Conservation (phyloP, 1,140 invertebrate species). For the Vollenhovia emeryi region DNA sequence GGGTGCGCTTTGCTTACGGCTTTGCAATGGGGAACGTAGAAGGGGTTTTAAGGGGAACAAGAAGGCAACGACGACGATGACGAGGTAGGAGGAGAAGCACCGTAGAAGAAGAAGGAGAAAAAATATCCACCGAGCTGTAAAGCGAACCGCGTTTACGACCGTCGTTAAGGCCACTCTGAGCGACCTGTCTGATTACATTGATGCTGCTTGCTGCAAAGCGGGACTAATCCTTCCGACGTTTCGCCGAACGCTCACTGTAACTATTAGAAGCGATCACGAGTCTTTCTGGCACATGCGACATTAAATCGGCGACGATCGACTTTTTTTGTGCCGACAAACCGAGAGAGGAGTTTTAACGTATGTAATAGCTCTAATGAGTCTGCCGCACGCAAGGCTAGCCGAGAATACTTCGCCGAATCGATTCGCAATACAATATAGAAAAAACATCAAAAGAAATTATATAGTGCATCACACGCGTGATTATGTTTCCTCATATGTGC, state of each 20-base stretch:
- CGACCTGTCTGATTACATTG: slow-evolving; percentile 80
- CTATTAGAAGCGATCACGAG: slow-evolving; percentile 27
- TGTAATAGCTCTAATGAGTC: slow-evolving; percentile 12
- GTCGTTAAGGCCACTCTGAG: slow-evolving; percentile 79
- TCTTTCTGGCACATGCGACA: background rate
- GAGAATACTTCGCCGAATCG: slow-evolving; percentile 1
- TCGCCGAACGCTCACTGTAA: slow-evolving; percentile 2
- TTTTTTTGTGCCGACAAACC: background rate
- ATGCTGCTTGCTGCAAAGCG: slow-evolving; percentile 71
- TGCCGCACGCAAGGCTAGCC: background rate
- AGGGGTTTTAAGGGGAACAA: slow-evolving; percentile 31
- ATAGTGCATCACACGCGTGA: background rate
- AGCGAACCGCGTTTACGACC: slow-evolving; percentile 79
- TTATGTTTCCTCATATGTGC: background rate
- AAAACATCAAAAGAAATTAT: background rate
- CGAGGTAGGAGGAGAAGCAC: background rate
- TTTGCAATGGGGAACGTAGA: slow-evolving; percentile 28
- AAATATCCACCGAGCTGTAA: slow-evolving; percentile 74
- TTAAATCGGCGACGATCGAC: slow-evolving; percentile 39
- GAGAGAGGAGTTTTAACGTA: background rate
- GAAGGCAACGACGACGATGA: slow-evolving; percentile 30
- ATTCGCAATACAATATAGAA: background rate
- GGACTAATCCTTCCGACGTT: slow-evolving; percentile 35
- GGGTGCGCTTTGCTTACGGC: slow-evolving; percentile 58
- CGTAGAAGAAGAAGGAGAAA: slow-evolving; percentile 48